Evolutionary conservation across 2,888 invertebrate genomes (phyloP).

Genomic region (Bedellia somnulentella): DNA sequence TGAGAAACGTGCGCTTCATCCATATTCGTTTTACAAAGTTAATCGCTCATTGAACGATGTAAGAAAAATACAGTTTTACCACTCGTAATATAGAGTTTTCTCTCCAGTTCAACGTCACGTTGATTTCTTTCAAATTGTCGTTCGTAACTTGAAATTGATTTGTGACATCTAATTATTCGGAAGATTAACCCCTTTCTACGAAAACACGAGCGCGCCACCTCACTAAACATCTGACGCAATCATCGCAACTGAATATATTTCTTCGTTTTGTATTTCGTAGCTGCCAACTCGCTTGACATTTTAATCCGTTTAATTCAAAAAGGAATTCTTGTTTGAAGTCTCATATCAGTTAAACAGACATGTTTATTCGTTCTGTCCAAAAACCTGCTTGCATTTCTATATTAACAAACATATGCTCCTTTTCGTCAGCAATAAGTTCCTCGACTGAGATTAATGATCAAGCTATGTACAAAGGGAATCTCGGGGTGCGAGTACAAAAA

Average conservation of each 20-base stretch:
- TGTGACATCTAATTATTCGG: slow-evolving; percentile 37
- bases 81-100: too few relatives aligned
- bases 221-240: too few relatives aligned
- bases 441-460: slow-evolving; percentile 12
- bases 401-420: slow-evolving; percentile 1
- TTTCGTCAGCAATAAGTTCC: slow-evolving; percentile 11
- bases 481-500: slow-evolving; percentile 24
- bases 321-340: not conserved
- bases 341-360: not conserved
- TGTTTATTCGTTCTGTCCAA: not conserved
- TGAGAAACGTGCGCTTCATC: too few relatives aligned
- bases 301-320: slow-evolving; percentile 19
- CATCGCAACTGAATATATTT: too few relatives aligned
- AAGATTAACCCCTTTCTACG: slow-evolving; percentile 23
- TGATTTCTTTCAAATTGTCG: too few relatives aligned
- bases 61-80: too few relatives aligned
- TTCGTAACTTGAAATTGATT: slow-evolving; percentile 13
- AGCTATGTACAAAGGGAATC: slow-evolving; percentile 17
- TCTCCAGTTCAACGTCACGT: too few relatives aligned
- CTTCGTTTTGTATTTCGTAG: too few relatives aligned
- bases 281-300: slow-evolving; percentile 26
- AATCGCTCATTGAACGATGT: too few relatives aligned
- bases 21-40: too few relatives aligned
- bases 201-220: slow-evolving; percentile 4
- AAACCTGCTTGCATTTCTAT: not conserved